A percentile compares a stretch with the other conserved stretches of the same genome.
Conservation (phyloP, 2,888 invertebrate species). For the Oscheius sp. region DNA sequence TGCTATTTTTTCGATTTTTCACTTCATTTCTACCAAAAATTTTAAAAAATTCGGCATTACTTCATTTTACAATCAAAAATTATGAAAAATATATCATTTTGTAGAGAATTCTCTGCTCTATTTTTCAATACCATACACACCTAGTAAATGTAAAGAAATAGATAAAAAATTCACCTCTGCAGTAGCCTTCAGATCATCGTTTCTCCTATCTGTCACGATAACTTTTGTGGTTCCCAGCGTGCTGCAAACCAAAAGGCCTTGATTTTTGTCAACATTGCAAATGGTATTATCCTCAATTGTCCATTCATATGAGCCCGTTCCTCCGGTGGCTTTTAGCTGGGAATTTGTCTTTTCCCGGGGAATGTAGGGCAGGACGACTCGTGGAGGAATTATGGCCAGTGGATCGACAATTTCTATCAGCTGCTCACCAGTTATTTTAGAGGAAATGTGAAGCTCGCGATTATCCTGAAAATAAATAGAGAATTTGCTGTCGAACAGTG, state of each 20-base stretch:
- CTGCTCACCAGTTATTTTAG: conserved; percentile 60
- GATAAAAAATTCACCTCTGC: conserved; percentile 40
- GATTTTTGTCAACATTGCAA: conserved; percentile 49
- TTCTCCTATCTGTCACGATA: conserved; percentile 57
- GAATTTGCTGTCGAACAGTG: too few species aligned
- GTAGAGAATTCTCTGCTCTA: too few species aligned
- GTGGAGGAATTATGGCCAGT: conserved; percentile 53
- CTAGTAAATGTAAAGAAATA: neutral
- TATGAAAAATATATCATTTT: too few species aligned
- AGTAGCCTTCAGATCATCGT: conserved; percentile 44
- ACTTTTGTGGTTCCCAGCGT: conserved; percentile 56
- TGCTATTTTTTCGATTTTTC: neutral
- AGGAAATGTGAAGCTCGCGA: conserved; percentile 38
- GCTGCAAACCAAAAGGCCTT: conserved; percentile 51
- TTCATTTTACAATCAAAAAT: too few species aligned
- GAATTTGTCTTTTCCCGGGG: conserved; percentile 38
- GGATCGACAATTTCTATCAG: conserved; percentile 58
- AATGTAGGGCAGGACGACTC: conserved; percentile 59
- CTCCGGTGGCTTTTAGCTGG: conserved; percentile 58
- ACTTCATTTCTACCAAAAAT: too few species aligned
- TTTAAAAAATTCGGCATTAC: too few species aligned
- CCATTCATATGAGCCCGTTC: conserved; percentile 63
- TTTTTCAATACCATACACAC: too few species aligned
- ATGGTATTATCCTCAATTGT: conserved; percentile 47
- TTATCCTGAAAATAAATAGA: too few species aligned